These are phyloP conservation scores for Patella ulyssiponensis DNA, from an alignment of 2,888 invertebrate species.

Conservation along the genomic window DNA sequence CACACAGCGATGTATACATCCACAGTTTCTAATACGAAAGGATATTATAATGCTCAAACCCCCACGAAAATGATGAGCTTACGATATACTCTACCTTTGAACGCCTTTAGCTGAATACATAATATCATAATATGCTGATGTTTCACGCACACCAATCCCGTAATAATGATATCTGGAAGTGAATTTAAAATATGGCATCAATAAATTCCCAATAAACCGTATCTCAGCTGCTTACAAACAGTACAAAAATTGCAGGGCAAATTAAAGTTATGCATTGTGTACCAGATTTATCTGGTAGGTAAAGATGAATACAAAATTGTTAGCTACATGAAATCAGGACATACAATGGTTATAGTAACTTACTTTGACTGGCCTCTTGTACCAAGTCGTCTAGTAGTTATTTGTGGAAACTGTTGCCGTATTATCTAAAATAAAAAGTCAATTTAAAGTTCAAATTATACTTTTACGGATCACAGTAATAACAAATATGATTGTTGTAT, in stretches of 20 bases:
- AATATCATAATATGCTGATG: conserved; percentile 72
- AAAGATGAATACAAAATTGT: too few relatives aligned
- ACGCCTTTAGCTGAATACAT: conserved; percentile 73
- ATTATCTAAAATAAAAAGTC: conserved; percentile 72
- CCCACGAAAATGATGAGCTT: background rate
- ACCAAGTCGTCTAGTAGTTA: conserved; percentile 74
- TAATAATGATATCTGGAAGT: conserved; percentile 73
- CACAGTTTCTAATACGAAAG: too few relatives aligned
- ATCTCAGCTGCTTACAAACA: too few relatives aligned
- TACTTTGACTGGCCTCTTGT: conserved; percentile 75
- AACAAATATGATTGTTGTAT: too few relatives aligned
- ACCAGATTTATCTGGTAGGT: too few relatives aligned
- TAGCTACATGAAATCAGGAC: too few relatives aligned
- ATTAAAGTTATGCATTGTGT: too few relatives aligned
- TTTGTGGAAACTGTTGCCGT: conserved; percentile 74
- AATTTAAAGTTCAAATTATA: too few relatives aligned
- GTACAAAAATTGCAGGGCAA: too few relatives aligned
- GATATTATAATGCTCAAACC: too few relatives aligned
- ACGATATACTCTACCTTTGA: conserved; percentile 56
- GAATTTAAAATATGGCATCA: background rate
- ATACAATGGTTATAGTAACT: conserved; percentile 22
- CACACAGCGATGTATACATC: too few relatives aligned
- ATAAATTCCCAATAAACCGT: background rate
- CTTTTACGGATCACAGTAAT: too few relatives aligned
- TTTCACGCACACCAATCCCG: conserved; percentile 74